Base-by-base conservation (phyloP, 2,113 vertebrate species). In the Pterocles orientalis region DNA sequence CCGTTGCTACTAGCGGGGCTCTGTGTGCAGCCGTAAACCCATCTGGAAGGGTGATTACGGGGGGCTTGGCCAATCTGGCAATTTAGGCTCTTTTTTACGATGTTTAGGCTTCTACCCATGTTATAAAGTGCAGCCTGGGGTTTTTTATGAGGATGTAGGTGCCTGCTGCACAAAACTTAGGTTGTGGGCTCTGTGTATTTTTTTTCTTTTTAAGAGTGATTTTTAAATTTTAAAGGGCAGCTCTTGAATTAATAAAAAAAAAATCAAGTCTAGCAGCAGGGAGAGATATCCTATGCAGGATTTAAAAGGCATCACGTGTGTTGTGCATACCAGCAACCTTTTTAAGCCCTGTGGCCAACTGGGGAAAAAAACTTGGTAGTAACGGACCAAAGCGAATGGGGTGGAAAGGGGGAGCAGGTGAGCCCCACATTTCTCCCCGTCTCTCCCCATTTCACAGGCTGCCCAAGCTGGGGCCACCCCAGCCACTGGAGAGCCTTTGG, bases 11-110 rank as follows among this genome's bases (percentile, higher is more conserved):
- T 69, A 61, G 61, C 20, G 3, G 77, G 53, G 57, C 53, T 82
- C 69, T 69, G 23, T 61, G 70, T 72, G 70, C 80, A 72, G 83
- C n/a, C 45, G 1, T 79, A 45, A 88, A 88, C 87, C 83, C 95
- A 97, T 96, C 96, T 97, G 95, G 94, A 95, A 86, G 95, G 84
- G 94, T 91, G 95, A 95, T 97, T 97, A 92, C 77, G 75, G 53
- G 86, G 86, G 53, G 53, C 41, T 94, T 79, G 57, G 77, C 86
- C 88, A 93, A 66, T 94, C 94, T 95, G 95, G 96, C 73, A 94
- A 85, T 94, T 94, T 82, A 92, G 81, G 69, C 73, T 86, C 39
- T 26, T 72, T 88, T 72, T 96, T 87, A 94, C 0, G 5, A 95
- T 92, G 93, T 95, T 97, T 94, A 94, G 91, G 57, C 57, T 96